These are phyloP conservation scores for Actenoides hombroni DNA, from an alignment of 2,113 vertebrate species.

Conservation along the genomic window DNA sequence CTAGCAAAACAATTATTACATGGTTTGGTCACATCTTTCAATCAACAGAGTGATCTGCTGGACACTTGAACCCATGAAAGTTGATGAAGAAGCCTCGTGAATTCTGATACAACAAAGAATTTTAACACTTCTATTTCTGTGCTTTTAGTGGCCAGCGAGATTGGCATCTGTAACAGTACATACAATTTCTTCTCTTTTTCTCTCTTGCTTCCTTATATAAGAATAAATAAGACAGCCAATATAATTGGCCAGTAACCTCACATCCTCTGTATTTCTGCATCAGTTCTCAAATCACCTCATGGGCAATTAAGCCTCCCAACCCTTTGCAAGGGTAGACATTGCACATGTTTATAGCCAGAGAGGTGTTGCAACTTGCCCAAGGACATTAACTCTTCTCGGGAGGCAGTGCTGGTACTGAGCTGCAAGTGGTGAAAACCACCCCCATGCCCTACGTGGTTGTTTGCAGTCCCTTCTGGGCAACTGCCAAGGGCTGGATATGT, in stretches of 20 bases:
- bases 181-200: not conserved
- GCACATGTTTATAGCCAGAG: not conserved
- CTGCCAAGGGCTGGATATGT: not conserved
- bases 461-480: not conserved
- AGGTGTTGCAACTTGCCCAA: not conserved
- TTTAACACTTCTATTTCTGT: not conserved
- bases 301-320: not conserved
- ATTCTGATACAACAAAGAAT: not conserved
- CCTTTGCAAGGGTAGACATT: not conserved
- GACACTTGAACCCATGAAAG: not conserved
- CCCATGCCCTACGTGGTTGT: fast-evolving
- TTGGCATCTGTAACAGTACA: not conserved
- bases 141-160: not conserved
- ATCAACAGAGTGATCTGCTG: not conserved
- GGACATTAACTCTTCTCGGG: not conserved
- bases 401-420: not conserved
- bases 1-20: not conserved
- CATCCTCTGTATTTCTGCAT: not conserved
- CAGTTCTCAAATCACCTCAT: not conserved
- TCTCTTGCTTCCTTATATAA: not conserved
- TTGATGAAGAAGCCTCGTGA: not conserved
- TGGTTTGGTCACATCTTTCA: not conserved
- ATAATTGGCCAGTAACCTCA: not conserved
- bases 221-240: not conserved
- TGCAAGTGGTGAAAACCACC: not conserved